Evolutionary conservation across 2,888 invertebrate genomes (phyloP).

Genomic region (Ellobium chinense): DNA sequence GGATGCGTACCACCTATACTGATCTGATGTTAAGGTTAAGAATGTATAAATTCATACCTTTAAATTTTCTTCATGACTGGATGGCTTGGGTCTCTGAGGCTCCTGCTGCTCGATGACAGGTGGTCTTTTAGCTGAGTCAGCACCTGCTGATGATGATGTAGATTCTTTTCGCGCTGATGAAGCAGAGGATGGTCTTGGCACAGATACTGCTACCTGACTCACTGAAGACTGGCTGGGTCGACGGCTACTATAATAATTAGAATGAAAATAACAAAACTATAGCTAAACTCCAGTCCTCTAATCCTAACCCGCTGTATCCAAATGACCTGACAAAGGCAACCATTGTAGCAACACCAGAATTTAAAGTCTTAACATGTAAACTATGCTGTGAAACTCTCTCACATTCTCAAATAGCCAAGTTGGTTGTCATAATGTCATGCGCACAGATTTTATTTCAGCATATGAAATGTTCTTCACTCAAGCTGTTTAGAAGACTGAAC

Average conservation of each 20-base stretch:
- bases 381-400: no score
- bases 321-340: no score
- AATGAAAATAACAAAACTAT: background rate
- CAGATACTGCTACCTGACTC: constrained; percentile 29
- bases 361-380: no score
- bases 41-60: constrained; percentile 13
- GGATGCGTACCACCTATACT: no score
- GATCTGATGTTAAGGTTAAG: no score
- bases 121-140: background rate
- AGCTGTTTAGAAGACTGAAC: no score
- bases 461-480: no score
- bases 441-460: no score
- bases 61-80: background rate
- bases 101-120: background rate
- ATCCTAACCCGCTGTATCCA: no score
- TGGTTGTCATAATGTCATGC: no score
- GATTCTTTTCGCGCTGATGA: constrained; percentile 48
- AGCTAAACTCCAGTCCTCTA: background rate
- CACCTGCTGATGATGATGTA: constrained; percentile 13
- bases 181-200: constrained; percentile 47
- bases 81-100: background rate
- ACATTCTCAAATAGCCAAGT: no score
- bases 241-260: constrained; percentile 15
- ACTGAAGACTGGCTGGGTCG: constrained; percentile 36
- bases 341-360: no score